Percentiles rank a stretch among this genome's conserved stretches.
These are phyloP conservation scores for Gymnoscopelus braueri DNA, from an alignment of 2,797 vertebrate species.

Conservation along the genomic window DNA sequence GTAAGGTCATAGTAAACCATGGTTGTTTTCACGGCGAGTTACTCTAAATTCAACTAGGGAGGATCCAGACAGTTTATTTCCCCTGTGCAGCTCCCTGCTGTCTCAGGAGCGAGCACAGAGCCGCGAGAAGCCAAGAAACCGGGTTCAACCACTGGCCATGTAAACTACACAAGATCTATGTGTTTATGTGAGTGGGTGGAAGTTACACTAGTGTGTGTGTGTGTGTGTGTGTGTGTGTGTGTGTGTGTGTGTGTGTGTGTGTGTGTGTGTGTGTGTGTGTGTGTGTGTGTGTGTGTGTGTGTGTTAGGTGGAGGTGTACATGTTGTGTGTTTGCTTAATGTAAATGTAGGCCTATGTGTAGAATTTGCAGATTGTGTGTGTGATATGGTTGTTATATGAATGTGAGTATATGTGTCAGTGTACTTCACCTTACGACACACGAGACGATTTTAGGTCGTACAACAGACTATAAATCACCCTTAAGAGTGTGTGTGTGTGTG, in stretches of 20 bases:
- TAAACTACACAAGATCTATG: slow-evolving; percentile 14
- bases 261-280: slow-evolving; percentile 40
- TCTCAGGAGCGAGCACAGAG: slow-evolving; percentile 39
- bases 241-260: slow-evolving; percentile 44
- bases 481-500: no score
- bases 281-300: slow-evolving; percentile 19
- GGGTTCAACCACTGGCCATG: slow-evolving; percentile 37
- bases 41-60: slow-evolving; percentile 48
- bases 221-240: slow-evolving; percentile 15
- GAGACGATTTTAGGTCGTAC: no score
- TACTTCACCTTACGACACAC: not conserved
- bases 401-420: slow-evolving; percentile 6
- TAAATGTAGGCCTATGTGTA: no score
- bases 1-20: slow-evolving; percentile 18
- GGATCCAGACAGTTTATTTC: slow-evolving; percentile 67
- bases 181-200: slow-evolving; percentile 24
- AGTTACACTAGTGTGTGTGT: slow-evolving; percentile 40
- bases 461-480: no score
- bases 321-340: slow-evolving; percentile 28
- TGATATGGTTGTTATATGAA: not conserved
- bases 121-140: slow-evolving; percentile 43
- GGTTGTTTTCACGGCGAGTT: slow-evolving; percentile 57
- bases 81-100: slow-evolving; percentile 55
- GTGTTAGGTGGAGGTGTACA: slow-evolving; percentile 43
- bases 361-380: not conserved